Evolutionary conservation across 2,888 invertebrate species (phyloP).

Genomic region (Leucania comma): DNA sequence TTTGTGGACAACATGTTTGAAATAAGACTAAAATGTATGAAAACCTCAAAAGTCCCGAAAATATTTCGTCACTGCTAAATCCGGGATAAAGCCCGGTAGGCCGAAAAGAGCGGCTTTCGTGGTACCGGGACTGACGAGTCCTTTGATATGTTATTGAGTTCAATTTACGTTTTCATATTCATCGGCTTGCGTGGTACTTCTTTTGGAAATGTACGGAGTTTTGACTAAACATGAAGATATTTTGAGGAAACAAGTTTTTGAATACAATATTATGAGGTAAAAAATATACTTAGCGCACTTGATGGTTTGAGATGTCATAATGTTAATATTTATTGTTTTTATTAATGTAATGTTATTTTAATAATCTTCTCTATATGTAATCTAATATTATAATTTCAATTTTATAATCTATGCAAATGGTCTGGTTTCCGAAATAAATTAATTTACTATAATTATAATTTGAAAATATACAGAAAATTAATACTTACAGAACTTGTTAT

Average conservation of each 20-base stretch:
- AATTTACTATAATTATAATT: too few species aligned
- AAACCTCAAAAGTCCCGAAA: conserved; percentile 64
- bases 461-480: too few species aligned
- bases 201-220: conserved; percentile 49
- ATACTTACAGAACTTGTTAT: too few species aligned
- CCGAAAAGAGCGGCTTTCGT: conserved; percentile 72
- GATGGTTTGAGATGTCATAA: neutral
- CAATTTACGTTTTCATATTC: conserved; percentile 82
- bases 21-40: conserved; percentile 52
- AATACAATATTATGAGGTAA: conserved; percentile 16
- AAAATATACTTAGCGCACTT: neutral
- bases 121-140: conserved; percentile 74
- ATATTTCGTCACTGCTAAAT: conserved; percentile 73
- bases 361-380: too few species aligned
- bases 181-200: conserved; percentile 62
- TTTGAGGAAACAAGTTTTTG: conserved; percentile 43
- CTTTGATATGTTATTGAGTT: conserved; percentile 85
- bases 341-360: too few species aligned
- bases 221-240: conserved; percentile 41
- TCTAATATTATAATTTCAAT: too few species aligned
- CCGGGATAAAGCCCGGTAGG: conserved; percentile 78
- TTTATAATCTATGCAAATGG: too few species aligned
- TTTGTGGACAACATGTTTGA: conserved; percentile 38
- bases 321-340: neutral
- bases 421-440: too few species aligned